These are phyloP conservation scores for Amaurobius ferox DNA, from an alignment of 2,888 invertebrate genomes.

Conservation along the genomic window DNA sequence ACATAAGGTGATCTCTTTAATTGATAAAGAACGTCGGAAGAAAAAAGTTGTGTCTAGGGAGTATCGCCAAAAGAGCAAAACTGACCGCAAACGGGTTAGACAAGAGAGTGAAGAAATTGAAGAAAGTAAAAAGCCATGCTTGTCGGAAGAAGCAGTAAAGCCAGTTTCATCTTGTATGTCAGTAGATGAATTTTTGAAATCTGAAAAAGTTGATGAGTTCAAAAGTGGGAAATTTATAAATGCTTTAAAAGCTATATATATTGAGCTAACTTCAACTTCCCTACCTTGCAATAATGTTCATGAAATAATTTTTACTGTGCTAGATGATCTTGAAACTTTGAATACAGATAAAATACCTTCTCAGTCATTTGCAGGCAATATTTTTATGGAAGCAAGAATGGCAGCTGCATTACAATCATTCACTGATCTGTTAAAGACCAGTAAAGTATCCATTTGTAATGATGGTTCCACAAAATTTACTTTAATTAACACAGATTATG, in stretches of 20 bases:
- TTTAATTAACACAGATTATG: conserved; percentile 33
- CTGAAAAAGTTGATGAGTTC: conserved; percentile 67
- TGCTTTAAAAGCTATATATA: conserved; percentile 60
- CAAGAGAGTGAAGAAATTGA: conserved; percentile 63
- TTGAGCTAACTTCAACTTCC: conserved; percentile 50
- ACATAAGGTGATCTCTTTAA: conserved; percentile 41
- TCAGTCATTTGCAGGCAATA: conserved; percentile 69
- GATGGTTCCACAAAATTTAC: conserved; percentile 52
- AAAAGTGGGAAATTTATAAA: conserved; percentile 62
- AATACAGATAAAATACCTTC: conserved; percentile 65
- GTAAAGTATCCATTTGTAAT: conserved; percentile 62
- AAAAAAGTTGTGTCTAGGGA: conserved; percentile 55
- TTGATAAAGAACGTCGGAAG: conserved; percentile 52
- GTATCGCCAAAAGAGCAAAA: conserved; percentile 51
- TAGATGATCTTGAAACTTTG: conserved; percentile 57
- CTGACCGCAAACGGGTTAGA: conserved; percentile 43
- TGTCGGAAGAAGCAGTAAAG: conserved; percentile 62
- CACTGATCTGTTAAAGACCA: conserved; percentile 42
- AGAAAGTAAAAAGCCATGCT: conserved; percentile 60
- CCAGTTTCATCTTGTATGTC: conserved; percentile 6
- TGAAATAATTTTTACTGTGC: conserved; percentile 59
- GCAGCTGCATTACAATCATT: conserved; percentile 49
- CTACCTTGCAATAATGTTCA: conserved; percentile 62
- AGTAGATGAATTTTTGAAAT: conserved; percentile 67
- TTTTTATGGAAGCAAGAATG: conserved; percentile 67